phyloP scores from a whole-genome alignment of 1,140 invertebrate genomes.

The Meloidogyne hapla region DNA sequence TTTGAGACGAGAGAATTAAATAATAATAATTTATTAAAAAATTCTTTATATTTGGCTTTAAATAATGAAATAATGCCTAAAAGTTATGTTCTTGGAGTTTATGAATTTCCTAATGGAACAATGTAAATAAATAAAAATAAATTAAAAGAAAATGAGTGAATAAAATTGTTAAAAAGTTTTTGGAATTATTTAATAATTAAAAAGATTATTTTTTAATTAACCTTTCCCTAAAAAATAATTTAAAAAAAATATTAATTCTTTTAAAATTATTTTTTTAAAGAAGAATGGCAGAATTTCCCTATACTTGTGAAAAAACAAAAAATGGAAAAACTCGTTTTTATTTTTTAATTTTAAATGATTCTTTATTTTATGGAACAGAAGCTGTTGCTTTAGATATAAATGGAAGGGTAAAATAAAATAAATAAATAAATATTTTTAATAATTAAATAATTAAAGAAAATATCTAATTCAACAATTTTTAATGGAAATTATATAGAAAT shows the following conservation, averaged over 20 bases:
- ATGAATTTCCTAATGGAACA: not conserved
- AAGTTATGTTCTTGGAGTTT: conserved; percentile 35
- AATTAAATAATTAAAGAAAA: conserved; percentile 15
- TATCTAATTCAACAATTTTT: conserved; percentile 27
- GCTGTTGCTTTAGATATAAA: conserved; percentile 46
- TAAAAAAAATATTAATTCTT: no score
- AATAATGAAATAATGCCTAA: not conserved
- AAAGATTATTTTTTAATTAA: no score
- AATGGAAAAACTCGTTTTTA: conserved; percentile 59
- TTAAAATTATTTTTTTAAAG: conserved; percentile 26
- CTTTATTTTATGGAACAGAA: conserved; percentile 31
- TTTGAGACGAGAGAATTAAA: conserved; percentile 4
- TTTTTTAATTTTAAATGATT: conserved; percentile 41
- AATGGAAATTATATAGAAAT: conserved; percentile 51
- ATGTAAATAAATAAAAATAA: conserved; percentile 4
- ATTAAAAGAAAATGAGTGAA: no score
- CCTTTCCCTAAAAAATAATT: no score
- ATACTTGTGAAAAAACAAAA: conserved; percentile 55
- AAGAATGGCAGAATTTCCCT: conserved; percentile 42
- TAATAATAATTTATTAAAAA: conserved; percentile 16
- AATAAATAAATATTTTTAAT: not conserved
- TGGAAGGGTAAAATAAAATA: conserved; percentile 24
- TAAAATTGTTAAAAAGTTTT: no score
- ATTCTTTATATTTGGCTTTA: conserved; percentile 16
- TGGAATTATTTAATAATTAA: no score